Evolutionary conservation across 2,888 invertebrate species (phyloP), one percentile per base, ranked within the genome.

Genomic region (Aleiodes leptofemur): DNA sequence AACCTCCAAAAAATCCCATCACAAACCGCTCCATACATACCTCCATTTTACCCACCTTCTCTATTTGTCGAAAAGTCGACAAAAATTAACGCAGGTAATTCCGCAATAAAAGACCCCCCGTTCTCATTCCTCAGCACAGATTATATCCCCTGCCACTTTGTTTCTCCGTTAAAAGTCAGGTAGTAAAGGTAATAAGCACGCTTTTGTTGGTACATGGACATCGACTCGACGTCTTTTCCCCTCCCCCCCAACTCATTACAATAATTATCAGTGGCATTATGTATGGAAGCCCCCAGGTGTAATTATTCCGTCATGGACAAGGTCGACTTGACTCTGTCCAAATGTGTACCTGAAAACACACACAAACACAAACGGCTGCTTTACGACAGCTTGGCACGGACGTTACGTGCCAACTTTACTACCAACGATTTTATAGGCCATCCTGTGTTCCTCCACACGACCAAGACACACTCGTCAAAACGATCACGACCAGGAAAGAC

Each of bases 81-180:
- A 84, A 78, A 86, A 88, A 88, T 23, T 87, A 84, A 82, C 86
- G 81, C 79, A 77, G 76, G 84, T 88, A 88, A 88, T 87, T 87
- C 82, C 84, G 82, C 86, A 88, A 88, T 87, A 68, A 56, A 68
- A 64, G 48, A 55, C 56, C 71, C 69, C 55, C 29, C 48, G 50
- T 48, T 14, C 38, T 14, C 5, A 29, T 5, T 38, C 34, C 34
- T 6, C 64, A 14, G 16, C 43, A 64, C 14, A 43, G 43, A 64
- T 64, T 64, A 79, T 82, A 79, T 82, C 79, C 77, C 78, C 74
- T 59, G 79, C 61, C 57, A 78, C 13, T 64, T 64, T 64, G 43
- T 43, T 64, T 64, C 64, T 14, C 34, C 34, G 43, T 11, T 72
- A 81, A 81, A 82, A 80, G 83, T 82, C 82, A 83, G 79, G 70